phyloP scores from a whole-genome alignment of 2,888 invertebrate species.

The Pseudeuparius sepicola region DNA sequence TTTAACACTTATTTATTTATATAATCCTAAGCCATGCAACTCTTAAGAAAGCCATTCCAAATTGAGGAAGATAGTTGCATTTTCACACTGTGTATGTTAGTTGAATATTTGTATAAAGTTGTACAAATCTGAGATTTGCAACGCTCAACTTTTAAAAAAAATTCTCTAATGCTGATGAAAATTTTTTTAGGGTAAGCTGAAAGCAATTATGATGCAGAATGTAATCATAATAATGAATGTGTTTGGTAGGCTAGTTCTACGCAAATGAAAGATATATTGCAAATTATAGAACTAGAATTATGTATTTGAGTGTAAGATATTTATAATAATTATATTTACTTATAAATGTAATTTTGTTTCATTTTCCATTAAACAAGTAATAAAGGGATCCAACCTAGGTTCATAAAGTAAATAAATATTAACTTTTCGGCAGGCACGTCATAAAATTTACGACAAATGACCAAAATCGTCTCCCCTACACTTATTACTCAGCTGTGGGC shows the following conservation, averaged over 20 bases:
- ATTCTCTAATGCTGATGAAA: slow-evolving; percentile 15
- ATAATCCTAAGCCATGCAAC: too few relatives aligned
- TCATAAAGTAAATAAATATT: too few relatives aligned
- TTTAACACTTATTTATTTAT: slow-evolving; percentile 35
- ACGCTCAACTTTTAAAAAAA: slow-evolving; percentile 30
- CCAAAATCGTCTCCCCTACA: too few relatives aligned
- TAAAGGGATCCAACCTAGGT: not conserved
- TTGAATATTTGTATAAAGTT: slow-evolving; percentile 20
- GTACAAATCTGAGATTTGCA: slow-evolving; percentile 29
- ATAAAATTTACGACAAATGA: too few relatives aligned
- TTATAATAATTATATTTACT: slow-evolving; percentile 43
- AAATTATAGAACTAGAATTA: slow-evolving; percentile 37
- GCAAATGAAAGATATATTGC: slow-evolving; percentile 32
- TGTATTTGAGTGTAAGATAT: slow-evolving; percentile 44
- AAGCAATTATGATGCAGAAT: slow-evolving; percentile 33
- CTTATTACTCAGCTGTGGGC: too few relatives aligned
- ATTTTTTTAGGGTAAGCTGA: slow-evolving; percentile 33
- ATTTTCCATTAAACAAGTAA: slow-evolving; percentile 6
- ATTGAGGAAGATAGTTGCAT: slow-evolving; percentile 8
- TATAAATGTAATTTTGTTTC: slow-evolving; percentile 35
- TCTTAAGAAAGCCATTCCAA: not conserved
- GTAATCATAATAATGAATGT: slow-evolving; percentile 37
- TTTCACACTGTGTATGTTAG: slow-evolving; percentile 16
- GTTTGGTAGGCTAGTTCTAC: slow-evolving; percentile 39
- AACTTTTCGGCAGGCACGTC: too few relatives aligned